phyloP scores from a whole-genome alignment of 30 jellyfish, hydroid and myxozoan species.

The Nemopilema nomurai region DNA sequence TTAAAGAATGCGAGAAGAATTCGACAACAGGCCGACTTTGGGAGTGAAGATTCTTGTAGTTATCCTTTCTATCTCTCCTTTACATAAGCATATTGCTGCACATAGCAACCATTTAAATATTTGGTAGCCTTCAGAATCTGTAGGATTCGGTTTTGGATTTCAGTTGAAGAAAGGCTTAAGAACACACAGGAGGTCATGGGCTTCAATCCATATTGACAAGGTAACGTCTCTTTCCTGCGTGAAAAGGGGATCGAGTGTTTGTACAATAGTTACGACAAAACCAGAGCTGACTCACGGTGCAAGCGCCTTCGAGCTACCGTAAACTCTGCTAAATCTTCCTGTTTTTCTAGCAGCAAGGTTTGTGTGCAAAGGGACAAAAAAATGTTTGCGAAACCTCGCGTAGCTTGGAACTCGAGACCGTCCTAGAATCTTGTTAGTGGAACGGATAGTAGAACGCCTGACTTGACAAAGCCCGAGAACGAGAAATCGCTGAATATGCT shows the following conservation, averaged over 20 bases:
- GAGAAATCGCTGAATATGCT: no score
- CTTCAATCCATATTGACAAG: conserved; percentile 31
- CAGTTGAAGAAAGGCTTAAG: conserved; percentile 29
- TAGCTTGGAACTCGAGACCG: not conserved
- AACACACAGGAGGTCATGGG: conserved; percentile 25
- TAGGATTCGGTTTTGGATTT: conserved; percentile 29
- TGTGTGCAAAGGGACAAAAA: not conserved
- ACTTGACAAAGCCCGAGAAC: no score
- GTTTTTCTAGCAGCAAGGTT: not conserved
- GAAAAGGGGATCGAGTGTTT: not conserved
- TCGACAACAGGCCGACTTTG: not conserved
- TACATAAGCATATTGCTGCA: conserved; percentile 11
- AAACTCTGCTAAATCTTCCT: not conserved
- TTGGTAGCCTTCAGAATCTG: conserved; percentile 27
- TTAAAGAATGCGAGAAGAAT: not conserved
- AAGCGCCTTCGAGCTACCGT: not conserved
- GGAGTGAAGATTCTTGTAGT: not conserved
- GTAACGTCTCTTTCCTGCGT: conserved; percentile 27
- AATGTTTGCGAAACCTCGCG: not conserved
- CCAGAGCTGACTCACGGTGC: not conserved
- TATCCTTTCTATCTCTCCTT: conserved; percentile 30
- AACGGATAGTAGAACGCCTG: not conserved
- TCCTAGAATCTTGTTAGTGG: not conserved
- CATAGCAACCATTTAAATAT: conserved; percentile 51
- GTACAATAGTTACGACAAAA: not conserved